Percentiles rank a stretch among this genome's conserved stretches.
Conservation (phyloP, 2,797 vertebrate species). For the Phoxinus dragarum region DNA sequence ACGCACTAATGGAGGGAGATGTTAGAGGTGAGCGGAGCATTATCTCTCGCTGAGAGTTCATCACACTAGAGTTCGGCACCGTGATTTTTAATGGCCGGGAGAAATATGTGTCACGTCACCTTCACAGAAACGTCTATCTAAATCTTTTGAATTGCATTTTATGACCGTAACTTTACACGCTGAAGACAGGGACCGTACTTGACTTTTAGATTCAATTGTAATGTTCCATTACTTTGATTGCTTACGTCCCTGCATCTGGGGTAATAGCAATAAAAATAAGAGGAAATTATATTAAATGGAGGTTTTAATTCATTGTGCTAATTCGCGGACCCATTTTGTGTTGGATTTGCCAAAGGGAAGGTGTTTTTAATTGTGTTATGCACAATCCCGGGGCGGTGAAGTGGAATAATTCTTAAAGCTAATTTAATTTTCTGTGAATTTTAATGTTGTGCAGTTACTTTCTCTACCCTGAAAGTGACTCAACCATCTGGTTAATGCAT, state of each 20-base stretch:
- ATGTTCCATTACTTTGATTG: constrained; percentile 81
- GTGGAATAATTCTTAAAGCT: constrained; percentile 77
- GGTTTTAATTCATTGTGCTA: constrained; percentile 70
- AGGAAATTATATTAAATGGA: constrained; percentile 71
- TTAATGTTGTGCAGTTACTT: constrained; percentile 76
- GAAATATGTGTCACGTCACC: constrained; percentile 57
- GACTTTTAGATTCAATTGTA: constrained; percentile 72
- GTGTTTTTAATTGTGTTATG: constrained; percentile 63
- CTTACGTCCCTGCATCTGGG: constrained; percentile 65
- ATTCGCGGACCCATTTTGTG: constrained; percentile 57
- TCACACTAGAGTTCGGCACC: constrained; percentile 54
- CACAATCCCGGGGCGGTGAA: constrained; percentile 66
- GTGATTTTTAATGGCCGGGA: constrained; percentile 55
- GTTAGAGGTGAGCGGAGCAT: constrained; percentile 50
- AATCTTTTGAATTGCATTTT: constrained; percentile 62
- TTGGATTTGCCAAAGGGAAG: constrained; percentile 56
- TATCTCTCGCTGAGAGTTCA: constrained; percentile 60
- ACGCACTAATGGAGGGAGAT: constrained; percentile 62
- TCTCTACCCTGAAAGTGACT: constrained; percentile 59
- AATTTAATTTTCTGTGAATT: constrained; percentile 72
- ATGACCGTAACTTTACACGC: constrained; percentile 38
- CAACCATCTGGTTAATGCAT: constrained; percentile 73
- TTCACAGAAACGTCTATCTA: constrained; percentile 54
- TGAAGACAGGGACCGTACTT: constrained; percentile 56
- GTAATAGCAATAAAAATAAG: constrained; percentile 70